These are phyloP conservation scores for Malacosoma neustria DNA, from an alignment of 2,888 invertebrate genomes.

Conservation along the genomic window DNA sequence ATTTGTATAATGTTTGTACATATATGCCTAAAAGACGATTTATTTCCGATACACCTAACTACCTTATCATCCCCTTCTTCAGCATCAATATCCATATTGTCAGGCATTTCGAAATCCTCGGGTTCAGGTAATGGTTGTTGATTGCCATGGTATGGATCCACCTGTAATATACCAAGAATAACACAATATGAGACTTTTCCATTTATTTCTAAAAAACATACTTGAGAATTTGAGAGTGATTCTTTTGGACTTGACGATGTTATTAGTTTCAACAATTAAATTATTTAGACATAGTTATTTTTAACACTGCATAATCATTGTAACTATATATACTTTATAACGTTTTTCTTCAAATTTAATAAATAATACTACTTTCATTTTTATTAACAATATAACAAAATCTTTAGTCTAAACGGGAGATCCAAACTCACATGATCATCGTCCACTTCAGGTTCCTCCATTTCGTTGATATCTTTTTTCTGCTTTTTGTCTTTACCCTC, in stretches of 20 bases:
- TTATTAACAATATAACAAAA: no score
- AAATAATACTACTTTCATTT: no score
- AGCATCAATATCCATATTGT: conserved; percentile 88
- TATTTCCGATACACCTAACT: no score
- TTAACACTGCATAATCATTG: no score
- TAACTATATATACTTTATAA: no score
- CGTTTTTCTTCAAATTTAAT: no score
- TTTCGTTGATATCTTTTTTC: conserved; percentile 85
- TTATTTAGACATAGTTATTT: no score
- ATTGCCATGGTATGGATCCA: conserved; percentile 88
- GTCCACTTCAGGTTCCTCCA: conserved; percentile 86
- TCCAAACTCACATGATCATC: conserved; percentile 82
- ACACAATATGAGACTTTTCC: background rate
- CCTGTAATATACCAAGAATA: conserved; percentile 23
- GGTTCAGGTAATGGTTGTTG: conserved; percentile 86
- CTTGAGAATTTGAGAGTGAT: background rate
- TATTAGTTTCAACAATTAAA: background rate
- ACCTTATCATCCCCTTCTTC: conserved; percentile 73
- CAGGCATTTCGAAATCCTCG: conserved; percentile 91
- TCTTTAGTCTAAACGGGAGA: no score
- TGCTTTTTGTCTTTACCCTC: conserved; percentile 72
- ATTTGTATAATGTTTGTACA: no score
- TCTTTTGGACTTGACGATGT: background rate
- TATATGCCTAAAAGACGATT: no score
- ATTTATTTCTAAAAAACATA: background rate